phyloP scores from a whole-genome alignment of 2,888 invertebrate genomes.

The Nomada fucata region DNA sequence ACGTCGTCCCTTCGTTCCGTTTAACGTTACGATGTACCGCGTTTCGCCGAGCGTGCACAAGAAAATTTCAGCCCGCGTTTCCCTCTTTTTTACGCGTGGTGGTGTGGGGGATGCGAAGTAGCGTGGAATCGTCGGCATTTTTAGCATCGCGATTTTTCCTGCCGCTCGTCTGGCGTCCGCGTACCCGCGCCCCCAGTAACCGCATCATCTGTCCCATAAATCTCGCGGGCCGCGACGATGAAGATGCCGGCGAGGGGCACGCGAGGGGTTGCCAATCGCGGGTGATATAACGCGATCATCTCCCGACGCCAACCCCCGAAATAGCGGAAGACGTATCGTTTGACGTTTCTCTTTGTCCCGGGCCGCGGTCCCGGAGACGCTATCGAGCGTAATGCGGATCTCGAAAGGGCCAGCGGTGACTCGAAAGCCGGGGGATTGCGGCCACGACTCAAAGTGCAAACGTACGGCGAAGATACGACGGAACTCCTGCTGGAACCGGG shows the following conservation, averaged over 20 bases:
- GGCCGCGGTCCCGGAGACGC: not conserved
- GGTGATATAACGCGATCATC: not conserved
- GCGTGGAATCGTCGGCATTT: constrained; percentile 56
- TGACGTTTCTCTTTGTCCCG: constrained; percentile 31
- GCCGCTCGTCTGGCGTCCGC: too few relatives aligned
- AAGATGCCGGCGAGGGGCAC: not conserved
- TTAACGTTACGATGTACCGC: constrained; percentile 22
- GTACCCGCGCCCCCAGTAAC: too few relatives aligned
- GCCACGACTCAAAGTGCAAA: constrained; percentile 66
- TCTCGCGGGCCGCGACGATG: constrained; percentile 12
- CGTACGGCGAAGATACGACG: constrained; percentile 67
- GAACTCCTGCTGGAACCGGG: constrained; percentile 71
- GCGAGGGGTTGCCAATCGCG: not conserved
- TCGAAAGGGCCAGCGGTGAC: constrained; percentile 50
- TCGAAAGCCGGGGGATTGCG: constrained; percentile 49
- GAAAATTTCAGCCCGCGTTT: constrained; percentile 58
- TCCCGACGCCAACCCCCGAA: not conserved
- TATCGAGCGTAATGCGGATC: constrained; percentile 55
- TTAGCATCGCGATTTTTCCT: constrained; percentile 21
- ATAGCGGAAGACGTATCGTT: constrained; percentile 7
- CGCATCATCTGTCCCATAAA: constrained; percentile 34
- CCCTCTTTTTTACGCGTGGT: not conserved
- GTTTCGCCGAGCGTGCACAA: constrained; percentile 14
- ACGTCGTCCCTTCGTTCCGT: not conserved
- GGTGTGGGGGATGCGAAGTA: not conserved